Evolutionary conservation across 2,888 invertebrate species (phyloP).

Genomic region (Cordilura impudica): DNA sequence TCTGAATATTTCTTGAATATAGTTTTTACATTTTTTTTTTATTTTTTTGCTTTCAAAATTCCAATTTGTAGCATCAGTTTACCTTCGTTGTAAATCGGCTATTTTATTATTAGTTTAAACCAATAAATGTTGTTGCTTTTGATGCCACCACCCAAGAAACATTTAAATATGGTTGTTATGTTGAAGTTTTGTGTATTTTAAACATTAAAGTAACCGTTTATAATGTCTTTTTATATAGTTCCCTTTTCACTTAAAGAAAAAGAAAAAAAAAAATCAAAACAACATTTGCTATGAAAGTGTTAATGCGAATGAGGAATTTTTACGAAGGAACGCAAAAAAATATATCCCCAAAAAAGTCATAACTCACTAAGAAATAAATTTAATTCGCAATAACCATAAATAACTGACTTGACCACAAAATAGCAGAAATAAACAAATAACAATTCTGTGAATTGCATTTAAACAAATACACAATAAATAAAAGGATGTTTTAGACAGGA

Average conservation of each 20-base stretch:
- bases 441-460: conserved; percentile 22
- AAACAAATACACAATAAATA: conserved; percentile 39
- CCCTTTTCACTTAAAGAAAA: background rate
- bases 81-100: no score
- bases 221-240: background rate
- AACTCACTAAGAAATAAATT: conserved; percentile 65
- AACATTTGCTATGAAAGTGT: background rate
- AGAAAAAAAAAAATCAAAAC: background rate
- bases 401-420: conserved; percentile 61
- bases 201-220: conserved; percentile 27
- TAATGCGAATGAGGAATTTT: conserved; percentile 3
- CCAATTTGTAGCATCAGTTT: no score
- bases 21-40: no score
- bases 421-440: conserved; percentile 44
- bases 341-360: conserved; percentile 52
- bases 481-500: conserved; percentile 19
- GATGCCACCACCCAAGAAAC: background rate
- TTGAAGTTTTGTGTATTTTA: conserved; percentile 1
- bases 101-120: no score
- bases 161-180: conserved; percentile 53
- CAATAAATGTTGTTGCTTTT: background rate
- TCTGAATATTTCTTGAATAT: no score
- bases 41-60: no score
- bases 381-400: conserved; percentile 65
- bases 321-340: conserved; percentile 1